These are phyloP conservation scores for Chesias legatella DNA, from an alignment of 2,888 invertebrate genomes.

Conservation along the genomic window DNA sequence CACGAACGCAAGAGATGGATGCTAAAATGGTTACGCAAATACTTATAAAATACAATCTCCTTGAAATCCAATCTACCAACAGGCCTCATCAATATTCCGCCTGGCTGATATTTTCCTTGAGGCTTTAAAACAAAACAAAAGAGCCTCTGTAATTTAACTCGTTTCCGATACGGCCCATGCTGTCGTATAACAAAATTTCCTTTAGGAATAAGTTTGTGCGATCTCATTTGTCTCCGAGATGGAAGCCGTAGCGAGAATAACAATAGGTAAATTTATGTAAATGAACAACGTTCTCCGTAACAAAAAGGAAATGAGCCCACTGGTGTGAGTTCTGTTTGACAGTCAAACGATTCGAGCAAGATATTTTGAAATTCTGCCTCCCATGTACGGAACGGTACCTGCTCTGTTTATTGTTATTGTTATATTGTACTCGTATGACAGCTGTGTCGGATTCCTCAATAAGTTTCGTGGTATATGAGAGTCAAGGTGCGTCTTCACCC, in stretches of 20 bases:
- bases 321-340: conserved; percentile 60
- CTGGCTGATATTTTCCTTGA: conserved; percentile 63
- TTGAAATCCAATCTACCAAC: conserved; percentile 46
- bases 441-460: conserved; percentile 24
- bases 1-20: conserved; percentile 34
- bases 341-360: conserved; percentile 49
- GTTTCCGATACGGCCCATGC: conserved; percentile 75
- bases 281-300: conserved; percentile 67
- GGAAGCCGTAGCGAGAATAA: conserved; percentile 60
- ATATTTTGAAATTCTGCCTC: conserved; percentile 54
- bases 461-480: conserved; percentile 5
- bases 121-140: conserved; percentile 66
- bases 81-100: conserved; percentile 67
- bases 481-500: background rate
- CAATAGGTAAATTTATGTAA: conserved; percentile 79
- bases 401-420: conserved; percentile 33
- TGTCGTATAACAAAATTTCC: conserved; percentile 72
- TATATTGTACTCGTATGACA: conserved; percentile 34
- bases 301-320: conserved; percentile 72
- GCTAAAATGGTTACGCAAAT: conserved; percentile 45
- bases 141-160: conserved; percentile 73
- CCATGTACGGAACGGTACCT: conserved; percentile 27
- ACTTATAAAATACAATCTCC: conserved; percentile 45
- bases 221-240: conserved; percentile 57
- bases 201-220: conserved; percentile 47